These are phyloP conservation scores for Epinephelus lanceolatus DNA, from an alignment of 2,113 vertebrate species.

Conservation along the genomic window DNA sequence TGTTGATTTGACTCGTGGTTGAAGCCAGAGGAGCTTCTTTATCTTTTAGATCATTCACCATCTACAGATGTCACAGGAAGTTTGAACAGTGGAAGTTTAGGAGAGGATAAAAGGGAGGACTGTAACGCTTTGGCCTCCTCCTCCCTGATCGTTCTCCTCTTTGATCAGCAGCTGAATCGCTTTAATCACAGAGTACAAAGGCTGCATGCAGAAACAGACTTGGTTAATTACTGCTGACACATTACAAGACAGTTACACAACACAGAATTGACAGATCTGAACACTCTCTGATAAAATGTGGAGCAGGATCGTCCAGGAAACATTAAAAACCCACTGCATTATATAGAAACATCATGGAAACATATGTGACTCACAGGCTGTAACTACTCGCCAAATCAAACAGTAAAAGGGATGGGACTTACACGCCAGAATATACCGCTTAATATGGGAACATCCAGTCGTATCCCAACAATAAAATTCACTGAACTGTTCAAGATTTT, in stretches of 20 bases:
- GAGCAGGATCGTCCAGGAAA: background rate
- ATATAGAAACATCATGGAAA: background rate
- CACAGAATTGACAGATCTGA: background rate
- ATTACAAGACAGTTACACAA: slow-evolving; percentile 25
- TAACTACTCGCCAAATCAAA: background rate
- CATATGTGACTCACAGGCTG: background rate
- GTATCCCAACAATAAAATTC: background rate
- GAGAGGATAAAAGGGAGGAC: slow-evolving; percentile 22
- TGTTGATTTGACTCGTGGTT: background rate
- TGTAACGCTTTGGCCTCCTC: slow-evolving; percentile 31
- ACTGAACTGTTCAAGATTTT: background rate
- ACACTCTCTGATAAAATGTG: background rate
- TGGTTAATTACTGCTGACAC: slow-evolving; percentile 43
- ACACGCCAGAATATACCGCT: background rate
- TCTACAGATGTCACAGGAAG: slow-evolving; percentile 23
- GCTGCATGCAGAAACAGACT: slow-evolving; percentile 5
- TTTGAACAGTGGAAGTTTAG: slow-evolving; percentile 34
- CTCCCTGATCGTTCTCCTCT: slow-evolving; percentile 34
- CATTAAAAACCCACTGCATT: background rate
- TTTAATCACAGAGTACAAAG: slow-evolving; percentile 57
- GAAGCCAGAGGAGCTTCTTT: background rate
- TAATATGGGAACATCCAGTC: background rate
- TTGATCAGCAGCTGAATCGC: slow-evolving; percentile 48
- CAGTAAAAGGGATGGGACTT: background rate
- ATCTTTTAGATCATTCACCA: background rate